Percentiles rank a stretch among this genome's conserved stretches.
These are phyloP conservation scores for Phrixothrix hirtus DNA, from an alignment of 2,888 invertebrate genomes.

Conservation along the genomic window DNA sequence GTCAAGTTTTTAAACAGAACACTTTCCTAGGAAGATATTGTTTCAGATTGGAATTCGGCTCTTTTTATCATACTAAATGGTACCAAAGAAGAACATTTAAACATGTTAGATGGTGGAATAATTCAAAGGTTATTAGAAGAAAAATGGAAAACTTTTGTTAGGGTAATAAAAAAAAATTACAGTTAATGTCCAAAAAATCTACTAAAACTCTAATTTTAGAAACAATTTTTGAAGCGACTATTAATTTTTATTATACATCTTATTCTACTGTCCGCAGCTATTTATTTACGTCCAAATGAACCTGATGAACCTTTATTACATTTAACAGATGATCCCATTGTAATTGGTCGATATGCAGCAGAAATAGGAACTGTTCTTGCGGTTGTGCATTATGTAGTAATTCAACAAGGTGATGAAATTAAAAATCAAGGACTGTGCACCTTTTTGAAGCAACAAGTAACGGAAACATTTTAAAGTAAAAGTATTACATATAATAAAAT, in stretches of 20 bases:
- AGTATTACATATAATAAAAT: background rate
- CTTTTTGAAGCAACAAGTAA: constrained; percentile 89
- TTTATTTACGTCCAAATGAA: constrained; percentile 85
- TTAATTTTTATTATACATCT: constrained; percentile 87
- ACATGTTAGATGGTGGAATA: constrained; percentile 98
- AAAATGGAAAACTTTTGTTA: constrained; percentile 99
- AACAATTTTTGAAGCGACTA: constrained; percentile 90
- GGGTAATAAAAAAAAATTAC: constrained; percentile 60
- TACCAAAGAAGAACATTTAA: constrained; percentile 95
- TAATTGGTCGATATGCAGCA: constrained; percentile 67
- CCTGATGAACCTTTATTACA: constrained; percentile 61
- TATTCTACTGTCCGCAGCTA: constrained; percentile 82
- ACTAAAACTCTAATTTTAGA: constrained; percentile 66
- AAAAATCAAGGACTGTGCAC: constrained; percentile 90
- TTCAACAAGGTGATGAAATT: constrained; percentile 94
- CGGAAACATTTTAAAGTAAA: background rate
- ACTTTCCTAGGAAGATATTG: background rate
- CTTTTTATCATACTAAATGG: constrained; percentile 97
- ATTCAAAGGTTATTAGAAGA: constrained; percentile 96
- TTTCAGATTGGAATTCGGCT: constrained; percentile 97
- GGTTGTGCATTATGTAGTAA: constrained; percentile 83
- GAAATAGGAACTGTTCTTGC: constrained; percentile 86
- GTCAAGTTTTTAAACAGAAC: too few species aligned
- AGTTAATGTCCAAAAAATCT: background rate
- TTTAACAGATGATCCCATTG: constrained; percentile 60